Percentiles rank a stretch among this genome's conserved stretches.
Conservation (phyloP, 2,797 vertebrate genomes). For the Tiaroga cobitis region DNA sequence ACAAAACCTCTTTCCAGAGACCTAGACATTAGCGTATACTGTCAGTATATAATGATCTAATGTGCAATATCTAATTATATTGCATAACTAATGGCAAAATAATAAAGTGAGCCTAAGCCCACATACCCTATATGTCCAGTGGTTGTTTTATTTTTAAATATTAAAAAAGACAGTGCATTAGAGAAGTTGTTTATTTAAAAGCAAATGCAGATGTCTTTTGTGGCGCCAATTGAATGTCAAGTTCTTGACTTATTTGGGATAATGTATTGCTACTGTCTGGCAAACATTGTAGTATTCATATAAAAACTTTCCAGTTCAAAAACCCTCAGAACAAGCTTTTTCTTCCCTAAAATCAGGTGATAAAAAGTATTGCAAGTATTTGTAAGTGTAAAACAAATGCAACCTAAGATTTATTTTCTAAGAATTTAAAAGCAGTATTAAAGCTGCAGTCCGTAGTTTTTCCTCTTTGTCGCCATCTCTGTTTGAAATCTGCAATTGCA, state of each 20-base stretch:
- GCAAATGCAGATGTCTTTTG: neutral
- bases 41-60: neutral
- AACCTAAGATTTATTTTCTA: neutral
- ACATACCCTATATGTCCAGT: neutral
- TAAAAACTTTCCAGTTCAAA: neutral
- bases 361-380: neutral
- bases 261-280: neutral
- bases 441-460: too few relatives aligned
- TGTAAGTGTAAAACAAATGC: neutral
- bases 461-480: too few relatives aligned
- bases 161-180: neutral
- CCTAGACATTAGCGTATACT: neutral
- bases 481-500: too few relatives aligned
- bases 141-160: neutral
- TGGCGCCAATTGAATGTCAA: neutral
- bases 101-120: neutral
- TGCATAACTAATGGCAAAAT: neutral
- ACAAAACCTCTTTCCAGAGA: conserved; percentile 11
- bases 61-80: neutral
- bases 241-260: neutral
- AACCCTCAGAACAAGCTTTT: neutral
- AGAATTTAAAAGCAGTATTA: neutral
- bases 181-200: neutral
- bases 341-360: neutral
- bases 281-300: neutral